phyloP scores from a whole-genome alignment of 2,888 invertebrate genomes.

The Epistrophella euchroma region DNA sequence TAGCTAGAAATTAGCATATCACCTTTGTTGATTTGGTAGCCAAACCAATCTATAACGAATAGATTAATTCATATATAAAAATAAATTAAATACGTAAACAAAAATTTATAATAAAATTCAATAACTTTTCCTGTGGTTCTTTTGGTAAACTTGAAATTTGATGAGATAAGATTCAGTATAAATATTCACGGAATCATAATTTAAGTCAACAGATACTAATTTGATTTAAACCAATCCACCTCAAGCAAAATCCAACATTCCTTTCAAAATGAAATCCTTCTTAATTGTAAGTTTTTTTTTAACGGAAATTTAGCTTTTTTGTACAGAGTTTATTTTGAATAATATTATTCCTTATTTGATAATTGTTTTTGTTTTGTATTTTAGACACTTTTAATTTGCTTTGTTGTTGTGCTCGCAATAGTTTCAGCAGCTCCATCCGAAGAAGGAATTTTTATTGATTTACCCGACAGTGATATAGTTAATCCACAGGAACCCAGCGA shows the following conservation, averaged over 20 bases:
- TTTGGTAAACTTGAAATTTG: neutral
- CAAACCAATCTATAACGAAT: too few species aligned
- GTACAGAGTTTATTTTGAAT: too few species aligned
- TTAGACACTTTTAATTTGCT: constrained; percentile 16
- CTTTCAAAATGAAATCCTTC: constrained; percentile 20
- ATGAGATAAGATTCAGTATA: constrained; percentile 1
- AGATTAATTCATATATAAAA: too few species aligned
- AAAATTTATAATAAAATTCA: too few species aligned
- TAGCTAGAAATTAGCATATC: too few species aligned
- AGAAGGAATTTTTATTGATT: constrained; percentile 25
- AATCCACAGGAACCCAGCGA: constrained; percentile 26
- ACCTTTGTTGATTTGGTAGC: too few species aligned
- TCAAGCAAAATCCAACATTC: neutral
- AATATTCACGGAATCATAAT: neutral
- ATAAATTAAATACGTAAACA: too few species aligned
- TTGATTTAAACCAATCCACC: neutral
- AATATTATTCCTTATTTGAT: too few species aligned
- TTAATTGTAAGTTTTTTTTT: constrained; percentile 12
- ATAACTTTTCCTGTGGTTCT: too few species aligned
- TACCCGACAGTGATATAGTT: constrained; percentile 6
- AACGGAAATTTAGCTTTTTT: too few species aligned
- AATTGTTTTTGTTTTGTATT: neutral
- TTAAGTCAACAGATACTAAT: neutral
- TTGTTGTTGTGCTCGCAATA: neutral
- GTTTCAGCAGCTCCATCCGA: constrained; percentile 17